Evolutionary conservation across 2,888 invertebrate species (phyloP).

Genomic region (Rhagium mordax): DNA sequence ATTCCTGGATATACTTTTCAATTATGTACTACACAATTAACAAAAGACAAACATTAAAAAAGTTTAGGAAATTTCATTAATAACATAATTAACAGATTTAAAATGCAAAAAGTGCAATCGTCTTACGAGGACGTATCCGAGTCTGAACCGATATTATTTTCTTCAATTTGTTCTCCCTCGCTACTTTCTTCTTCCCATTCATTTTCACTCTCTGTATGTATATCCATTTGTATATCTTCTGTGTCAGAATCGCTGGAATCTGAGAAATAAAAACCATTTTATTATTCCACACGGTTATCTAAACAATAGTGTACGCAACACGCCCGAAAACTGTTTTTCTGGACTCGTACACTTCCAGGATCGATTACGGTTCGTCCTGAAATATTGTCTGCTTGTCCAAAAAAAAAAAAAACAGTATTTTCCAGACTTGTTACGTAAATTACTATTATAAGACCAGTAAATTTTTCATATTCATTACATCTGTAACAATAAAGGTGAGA

Average conservation of each 20-base stretch:
- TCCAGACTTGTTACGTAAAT: too few relatives aligned
- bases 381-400: too few relatives aligned
- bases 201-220: constrained; percentile 63
- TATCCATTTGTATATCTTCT: constrained; percentile 62
- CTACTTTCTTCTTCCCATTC: constrained; percentile 67
- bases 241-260: constrained; percentile 65
- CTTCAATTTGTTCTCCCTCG: constrained; percentile 54
- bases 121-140: constrained; percentile 15
- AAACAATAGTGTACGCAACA: too few relatives aligned
- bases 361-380: too few relatives aligned
- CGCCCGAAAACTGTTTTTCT: too few relatives aligned
- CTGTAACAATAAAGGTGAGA: too few relatives aligned
- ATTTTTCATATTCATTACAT: too few relatives aligned
- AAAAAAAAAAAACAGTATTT: too few relatives aligned
- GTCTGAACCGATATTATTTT: constrained; percentile 32
- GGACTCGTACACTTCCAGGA: too few relatives aligned
- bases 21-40: not conserved
- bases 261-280: constrained; percentile 45
- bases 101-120: not conserved
- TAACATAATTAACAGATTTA: not conserved
- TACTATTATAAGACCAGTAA: too few relatives aligned
- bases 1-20: not conserved
- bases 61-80: not conserved
- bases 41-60: not conserved
- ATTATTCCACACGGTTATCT: too few relatives aligned